These are phyloP conservation scores for Rhyacichthys aspro DNA, from an alignment of 2,797 vertebrate genomes.

Conservation along the genomic window DNA sequence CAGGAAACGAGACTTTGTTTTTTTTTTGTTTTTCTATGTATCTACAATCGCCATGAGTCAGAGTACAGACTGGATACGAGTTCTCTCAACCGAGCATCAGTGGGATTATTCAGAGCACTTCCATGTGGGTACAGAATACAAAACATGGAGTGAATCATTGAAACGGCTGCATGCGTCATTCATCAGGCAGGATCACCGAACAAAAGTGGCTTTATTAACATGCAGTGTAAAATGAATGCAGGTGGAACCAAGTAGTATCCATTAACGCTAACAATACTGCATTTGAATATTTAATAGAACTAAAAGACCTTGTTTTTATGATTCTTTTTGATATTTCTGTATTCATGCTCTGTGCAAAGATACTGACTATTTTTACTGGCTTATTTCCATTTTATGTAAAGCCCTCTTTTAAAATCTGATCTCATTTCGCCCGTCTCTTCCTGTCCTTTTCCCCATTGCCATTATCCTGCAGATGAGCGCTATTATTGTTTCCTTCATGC, in stretches of 20 bases:
- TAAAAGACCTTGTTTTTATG: constrained; percentile 34
- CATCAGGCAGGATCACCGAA: not conserved
- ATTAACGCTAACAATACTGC: constrained; percentile 20
- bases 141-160: constrained; percentile 3
- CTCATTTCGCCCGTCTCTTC: constrained; percentile 25
- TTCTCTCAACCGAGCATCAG: constrained; percentile 13
- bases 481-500: constrained; percentile 47
- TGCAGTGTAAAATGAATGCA: constrained; percentile 4
- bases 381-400: constrained; percentile 49
- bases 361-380: constrained; percentile 21
- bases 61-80: not conserved
- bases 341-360: too few relatives aligned
- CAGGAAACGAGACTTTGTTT: too few relatives aligned
- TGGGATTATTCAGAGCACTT: constrained; percentile 23
- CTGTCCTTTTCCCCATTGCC: constrained; percentile 15
- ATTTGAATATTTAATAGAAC: constrained; percentile 57
- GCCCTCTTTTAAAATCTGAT: constrained; percentile 18
- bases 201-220: constrained; percentile 10
- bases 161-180: constrained; percentile 12
- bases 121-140: constrained; percentile 3
- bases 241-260: not conserved
- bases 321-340: constrained; percentile 32
- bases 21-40: too few relatives aligned
- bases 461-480: constrained; percentile 30
- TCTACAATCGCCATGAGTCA: constrained; percentile 57